These are phyloP conservation scores for Achlya flavicornis DNA, from an alignment of 2,888 invertebrate genomes.

Conservation along the genomic window DNA sequence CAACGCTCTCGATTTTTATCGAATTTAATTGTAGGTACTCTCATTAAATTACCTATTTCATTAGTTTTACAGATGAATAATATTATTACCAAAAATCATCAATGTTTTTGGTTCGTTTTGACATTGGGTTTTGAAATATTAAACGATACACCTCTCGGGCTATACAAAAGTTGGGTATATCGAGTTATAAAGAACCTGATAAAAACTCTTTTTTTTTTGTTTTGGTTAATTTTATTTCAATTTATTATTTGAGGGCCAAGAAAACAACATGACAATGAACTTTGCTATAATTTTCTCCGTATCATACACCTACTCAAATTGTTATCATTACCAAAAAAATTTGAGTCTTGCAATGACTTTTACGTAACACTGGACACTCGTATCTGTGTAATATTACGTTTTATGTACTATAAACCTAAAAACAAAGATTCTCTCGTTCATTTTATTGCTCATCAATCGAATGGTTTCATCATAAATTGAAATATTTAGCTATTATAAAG, in stretches of 20 bases:
- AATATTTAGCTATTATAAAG: background rate
- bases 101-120: too few species aligned
- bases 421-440: slow-evolving; percentile 4
- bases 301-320: background rate
- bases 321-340: background rate
- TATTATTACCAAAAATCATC: too few species aligned
- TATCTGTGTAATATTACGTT: background rate
- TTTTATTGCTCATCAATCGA: slow-evolving; percentile 2
- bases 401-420: slow-evolving; percentile 12
- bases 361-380: background rate
- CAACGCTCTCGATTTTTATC: too few species aligned
- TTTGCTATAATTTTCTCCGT: background rate
- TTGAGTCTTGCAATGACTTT: background rate
- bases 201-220: too few species aligned
- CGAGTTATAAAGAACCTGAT: too few species aligned
- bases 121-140: too few species aligned
- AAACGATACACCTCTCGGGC: too few species aligned
- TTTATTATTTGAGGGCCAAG: background rate
- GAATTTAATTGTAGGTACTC: too few species aligned
- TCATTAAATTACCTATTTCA: too few species aligned
- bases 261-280: background rate
- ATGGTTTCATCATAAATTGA: slow-evolving; percentile 6
- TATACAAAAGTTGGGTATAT: too few species aligned
- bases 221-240: background rate
- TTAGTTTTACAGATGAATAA: too few species aligned